Evolutionary conservation across 2,797 vertebrate species (phyloP).

Genomic region (Callimico goeldii): DNA sequence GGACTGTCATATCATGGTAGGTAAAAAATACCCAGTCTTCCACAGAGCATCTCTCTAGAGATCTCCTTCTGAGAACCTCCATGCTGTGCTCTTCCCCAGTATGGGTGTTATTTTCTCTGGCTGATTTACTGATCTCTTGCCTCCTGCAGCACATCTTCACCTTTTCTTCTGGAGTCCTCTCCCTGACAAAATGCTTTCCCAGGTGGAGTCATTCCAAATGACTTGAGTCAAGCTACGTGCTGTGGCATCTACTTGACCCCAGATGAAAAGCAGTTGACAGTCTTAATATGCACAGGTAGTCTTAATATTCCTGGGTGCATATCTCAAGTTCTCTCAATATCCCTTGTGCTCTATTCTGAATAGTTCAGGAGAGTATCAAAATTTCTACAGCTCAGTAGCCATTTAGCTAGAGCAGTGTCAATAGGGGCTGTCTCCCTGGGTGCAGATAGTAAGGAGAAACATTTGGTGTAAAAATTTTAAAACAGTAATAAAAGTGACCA

Average conservation of each 20-base stretch:
- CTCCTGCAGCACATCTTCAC: background rate
- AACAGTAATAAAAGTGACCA: background rate
- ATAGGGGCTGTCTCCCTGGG: background rate
- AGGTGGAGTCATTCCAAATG: background rate
- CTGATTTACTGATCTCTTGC: background rate
- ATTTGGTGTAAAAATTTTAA: background rate
- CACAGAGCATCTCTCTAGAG: background rate
- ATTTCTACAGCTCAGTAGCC: background rate
- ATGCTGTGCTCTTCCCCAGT: background rate
- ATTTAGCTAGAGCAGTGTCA: background rate
- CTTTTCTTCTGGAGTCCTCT: background rate
- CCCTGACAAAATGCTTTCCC: background rate
- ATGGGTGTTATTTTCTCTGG: background rate
- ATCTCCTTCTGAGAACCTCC: background rate
- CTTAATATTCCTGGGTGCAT: background rate
- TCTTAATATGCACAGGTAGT: background rate
- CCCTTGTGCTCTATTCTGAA: background rate
- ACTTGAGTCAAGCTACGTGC: background rate
- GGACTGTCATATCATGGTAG: background rate
- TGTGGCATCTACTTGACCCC: background rate
- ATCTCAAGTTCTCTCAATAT: background rate
- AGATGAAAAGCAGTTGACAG: background rate
- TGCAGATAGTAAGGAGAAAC: background rate
- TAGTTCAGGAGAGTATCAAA: background rate
- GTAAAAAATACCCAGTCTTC: background rate